Evolutionary conservation across 2,888 invertebrate species (phyloP).

Genomic region (Meta bourneti): DNA sequence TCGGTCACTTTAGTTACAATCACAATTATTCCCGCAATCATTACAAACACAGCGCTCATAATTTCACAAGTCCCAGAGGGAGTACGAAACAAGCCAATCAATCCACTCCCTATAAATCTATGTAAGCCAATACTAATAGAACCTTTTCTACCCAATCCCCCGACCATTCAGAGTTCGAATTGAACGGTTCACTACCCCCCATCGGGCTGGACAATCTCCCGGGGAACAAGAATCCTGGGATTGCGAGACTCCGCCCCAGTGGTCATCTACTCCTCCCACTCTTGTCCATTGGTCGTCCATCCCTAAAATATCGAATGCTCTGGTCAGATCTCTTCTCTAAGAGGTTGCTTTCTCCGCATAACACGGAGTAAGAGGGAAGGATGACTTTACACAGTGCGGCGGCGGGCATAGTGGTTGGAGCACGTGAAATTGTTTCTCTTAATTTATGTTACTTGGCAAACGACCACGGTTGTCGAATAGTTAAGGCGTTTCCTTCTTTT

Average conservation of each 20-base stretch:
- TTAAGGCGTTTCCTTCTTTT: not conserved
- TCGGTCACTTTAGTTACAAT: not conserved
- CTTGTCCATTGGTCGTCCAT: constrained; percentile 58
- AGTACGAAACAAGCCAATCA: constrained; percentile 31
- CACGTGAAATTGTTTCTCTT: constrained; percentile 3
- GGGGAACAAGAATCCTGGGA: constrained; percentile 24
- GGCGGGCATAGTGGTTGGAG: not conserved
- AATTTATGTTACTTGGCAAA: not conserved
- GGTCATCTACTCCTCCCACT: constrained; percentile 52
- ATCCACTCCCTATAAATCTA: constrained; percentile 45
- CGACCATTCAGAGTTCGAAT: constrained; percentile 44
- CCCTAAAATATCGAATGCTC: constrained; percentile 62
- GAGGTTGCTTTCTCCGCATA: constrained; percentile 59
- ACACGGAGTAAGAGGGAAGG: constrained; percentile 43
- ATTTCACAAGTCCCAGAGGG: constrained; percentile 12
- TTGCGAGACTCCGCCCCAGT: constrained; percentile 53
- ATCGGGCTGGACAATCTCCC: constrained; percentile 55
- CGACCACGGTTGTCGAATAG: not conserved
- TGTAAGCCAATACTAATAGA: constrained; percentile 44
- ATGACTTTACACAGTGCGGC: constrained; percentile 12
- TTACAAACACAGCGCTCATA: constrained; percentile 37
- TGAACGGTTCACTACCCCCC: constrained; percentile 51
- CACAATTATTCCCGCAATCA: not conserved
- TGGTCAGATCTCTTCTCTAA: constrained; percentile 34
- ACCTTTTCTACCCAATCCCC: constrained; percentile 20